These are phyloP conservation scores for Pelusios castaneus DNA, from an alignment of 2,113 vertebrate species.

Conservation along the genomic window DNA sequence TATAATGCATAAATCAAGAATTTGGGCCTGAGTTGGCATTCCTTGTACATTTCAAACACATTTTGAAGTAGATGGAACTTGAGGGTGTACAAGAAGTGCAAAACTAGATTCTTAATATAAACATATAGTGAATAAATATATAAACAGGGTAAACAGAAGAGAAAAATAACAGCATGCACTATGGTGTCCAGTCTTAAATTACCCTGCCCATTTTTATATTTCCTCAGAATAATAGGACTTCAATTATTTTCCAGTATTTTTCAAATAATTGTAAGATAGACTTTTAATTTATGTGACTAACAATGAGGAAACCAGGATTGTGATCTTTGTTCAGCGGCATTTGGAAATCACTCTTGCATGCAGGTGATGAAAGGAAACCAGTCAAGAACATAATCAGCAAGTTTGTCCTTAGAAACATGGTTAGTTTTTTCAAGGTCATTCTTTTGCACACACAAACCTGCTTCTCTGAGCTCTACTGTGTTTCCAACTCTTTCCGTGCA, in stretches of 20 bases:
- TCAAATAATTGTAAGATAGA: background rate
- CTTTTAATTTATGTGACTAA: constrained; percentile 22
- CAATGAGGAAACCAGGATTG: background rate
- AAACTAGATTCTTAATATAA: constrained; percentile 5
- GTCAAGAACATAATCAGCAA: background rate
- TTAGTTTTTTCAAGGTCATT: constrained; percentile 9
- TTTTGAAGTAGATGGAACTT: background rate
- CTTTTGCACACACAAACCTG: background rate
- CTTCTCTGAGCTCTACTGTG: background rate
- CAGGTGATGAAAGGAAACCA: constrained; percentile 17
- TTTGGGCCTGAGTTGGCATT: background rate
- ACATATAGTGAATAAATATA: background rate
- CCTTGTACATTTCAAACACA: background rate
- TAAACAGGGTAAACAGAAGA: background rate
- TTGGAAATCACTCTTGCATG: constrained; percentile 9
- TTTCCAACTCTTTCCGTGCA: background rate
- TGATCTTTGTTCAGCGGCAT: constrained; percentile 26
- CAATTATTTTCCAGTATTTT: constrained; percentile 5
- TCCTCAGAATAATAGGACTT: background rate
- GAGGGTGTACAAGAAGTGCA: background rate
- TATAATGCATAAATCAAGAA: background rate
- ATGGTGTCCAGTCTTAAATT: constrained; percentile 5
- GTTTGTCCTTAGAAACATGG: background rate
- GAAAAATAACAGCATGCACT: background rate
- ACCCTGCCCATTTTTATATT: background rate